Evolutionary conservation across 2,113 vertebrate species (phyloP).

Genomic region (Shinisaurus crocodilurus): DNA sequence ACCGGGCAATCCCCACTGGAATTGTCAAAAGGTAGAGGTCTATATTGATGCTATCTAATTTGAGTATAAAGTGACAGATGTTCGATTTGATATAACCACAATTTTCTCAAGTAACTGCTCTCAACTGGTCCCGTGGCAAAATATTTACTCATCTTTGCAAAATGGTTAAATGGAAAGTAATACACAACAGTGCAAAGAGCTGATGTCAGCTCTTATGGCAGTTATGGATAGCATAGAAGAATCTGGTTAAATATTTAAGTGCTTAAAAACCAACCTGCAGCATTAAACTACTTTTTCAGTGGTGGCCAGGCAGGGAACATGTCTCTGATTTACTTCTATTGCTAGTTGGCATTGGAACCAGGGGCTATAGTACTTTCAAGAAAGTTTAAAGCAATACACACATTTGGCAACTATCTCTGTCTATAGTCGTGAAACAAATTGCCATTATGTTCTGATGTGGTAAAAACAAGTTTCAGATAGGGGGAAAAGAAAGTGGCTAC

Average conservation of each 20-base stretch:
- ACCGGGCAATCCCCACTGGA: background rate
- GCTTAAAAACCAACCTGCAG: constrained; percentile 32
- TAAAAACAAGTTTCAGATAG: constrained; percentile 38
- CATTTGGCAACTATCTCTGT: background rate
- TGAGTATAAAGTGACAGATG: background rate
- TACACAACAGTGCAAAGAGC: background rate
- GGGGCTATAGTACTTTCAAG: background rate
- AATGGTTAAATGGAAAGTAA: background rate
- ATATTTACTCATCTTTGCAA: constrained; percentile 9
- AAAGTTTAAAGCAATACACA: constrained; percentile 43
- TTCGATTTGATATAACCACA: background rate
- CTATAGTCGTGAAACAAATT: background rate
- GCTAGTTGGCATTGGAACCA: constrained; percentile 25
- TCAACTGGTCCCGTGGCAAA: constrained; percentile 1
- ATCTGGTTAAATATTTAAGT: constrained; percentile 3
- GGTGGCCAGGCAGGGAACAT: constrained; percentile 32
- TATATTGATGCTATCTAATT: background rate
- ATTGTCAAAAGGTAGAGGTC: background rate
- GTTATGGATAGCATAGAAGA: background rate
- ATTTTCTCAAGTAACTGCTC: background rate
- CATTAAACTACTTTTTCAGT: constrained; percentile 1
- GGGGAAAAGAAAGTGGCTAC: background rate
- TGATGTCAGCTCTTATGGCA: constrained; percentile 4
- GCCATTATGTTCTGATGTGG: constrained; percentile 14
- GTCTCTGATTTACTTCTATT: constrained; percentile 33